Conservation (phyloP, 2,888 invertebrate species). For the Sinotaia quadrata region DNA sequence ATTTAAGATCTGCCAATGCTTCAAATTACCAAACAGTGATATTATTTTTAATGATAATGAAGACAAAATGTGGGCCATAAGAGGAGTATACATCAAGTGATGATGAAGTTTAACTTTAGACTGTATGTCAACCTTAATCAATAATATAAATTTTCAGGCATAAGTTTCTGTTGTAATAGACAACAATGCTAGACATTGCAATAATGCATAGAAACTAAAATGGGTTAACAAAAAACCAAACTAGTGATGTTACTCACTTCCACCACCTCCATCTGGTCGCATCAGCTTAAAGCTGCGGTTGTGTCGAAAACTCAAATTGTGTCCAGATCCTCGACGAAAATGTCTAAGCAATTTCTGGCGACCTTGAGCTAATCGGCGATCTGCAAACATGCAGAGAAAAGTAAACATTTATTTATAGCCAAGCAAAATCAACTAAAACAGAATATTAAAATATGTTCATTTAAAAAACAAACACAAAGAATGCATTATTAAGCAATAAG, state of each 20-base stretch:
- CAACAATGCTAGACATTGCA: too few species aligned
- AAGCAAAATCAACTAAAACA: neutral
- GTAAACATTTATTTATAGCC: neutral
- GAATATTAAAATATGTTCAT: neutral
- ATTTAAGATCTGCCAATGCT: too few species aligned
- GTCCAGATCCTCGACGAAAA: constrained; percentile 71
- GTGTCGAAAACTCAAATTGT: constrained; percentile 72
- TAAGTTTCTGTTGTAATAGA: too few species aligned
- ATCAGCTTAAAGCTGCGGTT: constrained; percentile 74
- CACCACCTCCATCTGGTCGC: constrained; percentile 79
- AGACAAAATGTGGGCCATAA: too few species aligned
- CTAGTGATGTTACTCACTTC: constrained; percentile 53
- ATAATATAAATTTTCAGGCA: too few species aligned
- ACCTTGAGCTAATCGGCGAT: constrained; percentile 61
- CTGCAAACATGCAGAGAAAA: constrained; percentile 31
- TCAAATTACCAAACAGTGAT: too few species aligned
- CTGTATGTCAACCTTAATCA: too few species aligned
- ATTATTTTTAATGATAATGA: too few species aligned
- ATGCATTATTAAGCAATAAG: neutral
- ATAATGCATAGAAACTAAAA: too few species aligned
- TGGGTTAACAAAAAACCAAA: too few species aligned
- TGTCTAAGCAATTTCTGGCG: constrained; percentile 66
- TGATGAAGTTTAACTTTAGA: too few species aligned
- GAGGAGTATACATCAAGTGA: too few species aligned
- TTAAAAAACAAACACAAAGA: neutral